Evolutionary conservation across 1,140 invertebrate genomes (phyloP).

Genomic region (Trichonephila clavipes): DNA sequence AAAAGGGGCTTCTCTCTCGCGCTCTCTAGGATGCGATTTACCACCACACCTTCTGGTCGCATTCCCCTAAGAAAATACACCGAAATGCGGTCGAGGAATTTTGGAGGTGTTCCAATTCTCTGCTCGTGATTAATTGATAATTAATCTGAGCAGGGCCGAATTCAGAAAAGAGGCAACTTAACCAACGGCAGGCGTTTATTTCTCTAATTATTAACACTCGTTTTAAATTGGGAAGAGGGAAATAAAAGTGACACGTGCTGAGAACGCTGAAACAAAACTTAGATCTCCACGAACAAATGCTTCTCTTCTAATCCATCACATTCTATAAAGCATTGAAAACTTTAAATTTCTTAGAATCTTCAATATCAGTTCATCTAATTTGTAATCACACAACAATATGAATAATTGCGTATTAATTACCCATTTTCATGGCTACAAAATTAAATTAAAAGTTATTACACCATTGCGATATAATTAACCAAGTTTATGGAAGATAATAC

Average conservation of each 20-base stretch:
- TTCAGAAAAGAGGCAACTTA: neutral
- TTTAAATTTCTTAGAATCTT: too few species aligned
- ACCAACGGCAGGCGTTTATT: constrained; percentile 9
- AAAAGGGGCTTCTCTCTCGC: constrained; percentile 1
- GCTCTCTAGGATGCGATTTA: neutral
- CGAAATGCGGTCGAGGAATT: constrained; percentile 42
- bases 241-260: neutral
- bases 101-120: constrained; percentile 59
- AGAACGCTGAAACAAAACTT: neutral
- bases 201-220: constrained; percentile 27
- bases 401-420: too few species aligned
- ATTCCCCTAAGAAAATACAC: constrained; percentile 67
- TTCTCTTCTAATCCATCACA: too few species aligned
- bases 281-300: neutral
- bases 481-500: too few species aligned
- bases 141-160: constrained; percentile 53
- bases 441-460: too few species aligned
- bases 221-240: neutral
- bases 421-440: too few species aligned
- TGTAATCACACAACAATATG: too few species aligned
- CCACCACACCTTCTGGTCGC: constrained; percentile 60
- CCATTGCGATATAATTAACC: too few species aligned
- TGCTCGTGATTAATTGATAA: constrained; percentile 65
- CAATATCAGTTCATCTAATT: too few species aligned
- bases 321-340: too few species aligned